Evolutionary conservation across 2,888 invertebrate species (phyloP).

Genomic region (Magallana nippona): DNA sequence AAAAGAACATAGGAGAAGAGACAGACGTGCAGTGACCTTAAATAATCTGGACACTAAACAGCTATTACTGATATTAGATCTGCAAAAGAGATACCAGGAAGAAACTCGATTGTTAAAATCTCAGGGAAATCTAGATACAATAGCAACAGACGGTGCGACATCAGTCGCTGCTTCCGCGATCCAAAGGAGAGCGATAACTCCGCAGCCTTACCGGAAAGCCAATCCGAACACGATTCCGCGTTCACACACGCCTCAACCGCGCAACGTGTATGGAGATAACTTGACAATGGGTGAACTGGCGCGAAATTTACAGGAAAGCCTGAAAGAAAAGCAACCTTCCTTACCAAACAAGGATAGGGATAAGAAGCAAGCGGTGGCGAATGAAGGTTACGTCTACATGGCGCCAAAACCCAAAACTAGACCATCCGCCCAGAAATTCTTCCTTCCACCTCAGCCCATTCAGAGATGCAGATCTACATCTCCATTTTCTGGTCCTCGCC

Average conservation of each 20-base stretch:
- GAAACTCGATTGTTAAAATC: constrained; percentile 64
- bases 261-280: neutral
- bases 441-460: constrained; percentile 59
- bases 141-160: neutral
- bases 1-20: constrained; percentile 68
- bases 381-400: constrained; percentile 37
- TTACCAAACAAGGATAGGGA: too few relatives aligned
- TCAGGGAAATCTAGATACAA: constrained; percentile 49
- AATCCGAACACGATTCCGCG: constrained; percentile 56
- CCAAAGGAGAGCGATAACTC: constrained; percentile 65
- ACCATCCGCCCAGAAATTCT: constrained; percentile 55
- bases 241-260: constrained; percentile 72
- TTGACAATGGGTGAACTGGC: constrained; percentile 3
- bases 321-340: neutral
- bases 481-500: constrained; percentile 32
- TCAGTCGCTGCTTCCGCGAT: constrained; percentile 3
- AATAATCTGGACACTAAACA: constrained; percentile 72
- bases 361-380: neutral
- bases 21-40: constrained; percentile 70
- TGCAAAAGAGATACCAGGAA: constrained; percentile 73
- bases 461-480: constrained; percentile 50
- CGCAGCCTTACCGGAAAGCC: constrained; percentile 61
- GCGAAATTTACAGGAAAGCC: neutral
- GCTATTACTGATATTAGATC: constrained; percentile 69
- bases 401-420: constrained; percentile 51